Conservation (phyloP, 2,888 invertebrate genomes). For the Epirrhoe alternata region DNA sequence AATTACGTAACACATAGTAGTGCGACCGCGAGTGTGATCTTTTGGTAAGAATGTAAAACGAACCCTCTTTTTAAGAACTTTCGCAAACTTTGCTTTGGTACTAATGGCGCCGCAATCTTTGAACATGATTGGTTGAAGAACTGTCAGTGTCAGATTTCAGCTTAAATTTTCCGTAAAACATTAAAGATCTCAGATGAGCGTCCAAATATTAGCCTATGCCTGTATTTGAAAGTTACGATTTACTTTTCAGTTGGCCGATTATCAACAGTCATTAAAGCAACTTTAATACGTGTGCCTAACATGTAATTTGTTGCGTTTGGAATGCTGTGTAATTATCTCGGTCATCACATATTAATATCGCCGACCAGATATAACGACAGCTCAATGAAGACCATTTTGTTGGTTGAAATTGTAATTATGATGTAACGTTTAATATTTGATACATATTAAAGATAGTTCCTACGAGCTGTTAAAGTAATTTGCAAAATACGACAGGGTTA, state of each 20-base stretch:
- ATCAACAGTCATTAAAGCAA: not conserved
- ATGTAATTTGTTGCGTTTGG: constrained; percentile 9
- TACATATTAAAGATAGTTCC: not conserved
- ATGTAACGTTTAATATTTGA: not conserved
- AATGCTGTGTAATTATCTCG: constrained; percentile 16
- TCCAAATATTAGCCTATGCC: not conserved
- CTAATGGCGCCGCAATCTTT: no score
- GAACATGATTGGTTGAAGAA: no score
- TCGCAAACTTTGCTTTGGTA: no score
- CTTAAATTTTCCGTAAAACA: not conserved
- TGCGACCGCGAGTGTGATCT: not conserved
- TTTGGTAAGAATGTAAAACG: not conserved
- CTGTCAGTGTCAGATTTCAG: not conserved
- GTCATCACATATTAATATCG: constrained; percentile 12
- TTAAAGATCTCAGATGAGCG: no score
- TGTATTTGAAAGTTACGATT: not conserved
- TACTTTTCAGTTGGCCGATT: not conserved
- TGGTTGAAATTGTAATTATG: constrained; percentile 3
- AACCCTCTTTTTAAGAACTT: not conserved
- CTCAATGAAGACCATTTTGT: constrained; percentile 9
- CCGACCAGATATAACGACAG: constrained; percentile 3
- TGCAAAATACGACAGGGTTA: not conserved
- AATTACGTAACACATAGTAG: constrained; percentile 5
- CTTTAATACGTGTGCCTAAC: not conserved
- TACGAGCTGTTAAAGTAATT: not conserved